phyloP scores from a whole-genome alignment of 2,888 invertebrate genomes.

The Pristionchus entomophagus region DNA sequence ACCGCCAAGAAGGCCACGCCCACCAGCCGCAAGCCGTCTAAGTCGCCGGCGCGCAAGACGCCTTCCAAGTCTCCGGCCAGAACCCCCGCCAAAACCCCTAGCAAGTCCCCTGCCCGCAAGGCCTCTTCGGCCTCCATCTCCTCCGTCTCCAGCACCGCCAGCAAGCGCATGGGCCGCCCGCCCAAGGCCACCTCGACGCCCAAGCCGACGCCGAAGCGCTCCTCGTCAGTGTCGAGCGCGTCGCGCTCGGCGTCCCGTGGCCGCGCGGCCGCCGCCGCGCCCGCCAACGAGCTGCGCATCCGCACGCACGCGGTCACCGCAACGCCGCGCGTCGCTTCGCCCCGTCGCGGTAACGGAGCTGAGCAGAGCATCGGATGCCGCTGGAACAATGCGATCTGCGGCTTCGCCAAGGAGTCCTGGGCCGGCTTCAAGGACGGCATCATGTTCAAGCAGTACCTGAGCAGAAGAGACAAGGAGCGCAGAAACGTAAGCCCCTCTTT shows the following conservation, averaged over 20 bases:
- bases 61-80: slow-evolving; percentile 34
- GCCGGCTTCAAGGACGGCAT: not conserved
- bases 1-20: slow-evolving; percentile 7
- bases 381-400: not conserved
- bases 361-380: not conserved
- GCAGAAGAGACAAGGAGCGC: not conserved
- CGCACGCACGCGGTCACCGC: not conserved
- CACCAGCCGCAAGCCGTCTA: not conserved
- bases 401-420: not conserved
- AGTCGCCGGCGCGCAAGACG: not conserved
- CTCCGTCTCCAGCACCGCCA: not conserved
- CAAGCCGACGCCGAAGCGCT: not conserved
- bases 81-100: not conserved
- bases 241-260: slow-evolving; percentile 5
- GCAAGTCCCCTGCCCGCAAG: slow-evolving; percentile 8
- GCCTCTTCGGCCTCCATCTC: not conserved
- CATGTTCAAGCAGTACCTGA: not conserved
- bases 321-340: not conserved
- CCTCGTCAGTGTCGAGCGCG: not conserved
- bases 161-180: not conserved
- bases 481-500: not conserved
- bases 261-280: not conserved
- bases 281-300: not conserved
- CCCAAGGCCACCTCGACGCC: not conserved
- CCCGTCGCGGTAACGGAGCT: not conserved